These are phyloP conservation scores for Loripinus fragilis DNA, from an alignment of 2,888 invertebrate genomes.

Conservation along the genomic window DNA sequence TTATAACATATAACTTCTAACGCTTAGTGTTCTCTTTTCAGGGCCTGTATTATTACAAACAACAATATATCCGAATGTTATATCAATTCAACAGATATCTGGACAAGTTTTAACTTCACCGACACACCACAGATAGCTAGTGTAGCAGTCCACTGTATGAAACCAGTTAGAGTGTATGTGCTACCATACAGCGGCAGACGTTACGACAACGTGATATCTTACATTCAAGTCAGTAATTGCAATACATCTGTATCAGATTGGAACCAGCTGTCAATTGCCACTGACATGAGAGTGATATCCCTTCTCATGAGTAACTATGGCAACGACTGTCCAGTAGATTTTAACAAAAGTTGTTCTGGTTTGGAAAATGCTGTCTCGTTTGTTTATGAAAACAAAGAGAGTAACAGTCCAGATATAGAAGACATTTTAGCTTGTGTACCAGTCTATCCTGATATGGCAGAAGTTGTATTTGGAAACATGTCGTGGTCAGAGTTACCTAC, in stretches of 20 bases:
- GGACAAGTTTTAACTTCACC: not conserved
- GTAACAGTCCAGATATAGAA: not conserved
- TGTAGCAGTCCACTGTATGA: conserved; percentile 8
- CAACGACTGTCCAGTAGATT: not conserved
- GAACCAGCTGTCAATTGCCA: conserved; percentile 2
- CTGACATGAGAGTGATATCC: conserved; percentile 11
- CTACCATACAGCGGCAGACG: not conserved
- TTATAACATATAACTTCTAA: too few relatives aligned
- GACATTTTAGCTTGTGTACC: conserved; percentile 11
- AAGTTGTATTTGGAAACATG: conserved; percentile 31
- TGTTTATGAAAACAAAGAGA: not conserved
- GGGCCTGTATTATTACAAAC: not conserved
- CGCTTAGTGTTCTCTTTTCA: too few relatives aligned
- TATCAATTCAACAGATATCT: conserved; percentile 13
- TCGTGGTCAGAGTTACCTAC: conserved; percentile 4
- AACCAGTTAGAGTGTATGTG: not conserved
- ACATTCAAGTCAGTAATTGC: conserved; percentile 14
- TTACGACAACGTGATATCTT: conserved; percentile 6
- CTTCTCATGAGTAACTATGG: not conserved
- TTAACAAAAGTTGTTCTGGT: not conserved
- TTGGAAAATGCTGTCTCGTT: conserved; percentile 16
- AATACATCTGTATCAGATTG: conserved; percentile 18
- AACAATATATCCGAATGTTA: not conserved
- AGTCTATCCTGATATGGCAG: conserved; percentile 26
- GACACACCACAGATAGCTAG: not conserved